Base-by-base conservation (phyloP, 2,888 invertebrate genomes). In the Drosophila rubida region DNA sequence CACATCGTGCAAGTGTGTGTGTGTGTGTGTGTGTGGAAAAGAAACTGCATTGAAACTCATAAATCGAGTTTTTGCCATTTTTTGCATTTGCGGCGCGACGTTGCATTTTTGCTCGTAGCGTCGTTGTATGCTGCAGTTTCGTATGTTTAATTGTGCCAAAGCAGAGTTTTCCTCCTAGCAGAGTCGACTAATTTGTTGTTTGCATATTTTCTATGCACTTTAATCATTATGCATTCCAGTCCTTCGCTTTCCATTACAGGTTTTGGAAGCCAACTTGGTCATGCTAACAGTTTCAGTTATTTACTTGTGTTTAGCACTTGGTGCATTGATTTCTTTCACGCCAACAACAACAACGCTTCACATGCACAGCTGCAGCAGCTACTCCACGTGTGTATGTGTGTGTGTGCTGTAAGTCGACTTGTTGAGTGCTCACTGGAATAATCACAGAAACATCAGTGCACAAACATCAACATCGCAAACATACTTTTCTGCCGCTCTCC, bases 161-260 rank as follows among this genome's bases (percentile, higher is more conserved):
- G 48, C 58, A 25, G 58, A 68, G 69, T 78, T 72, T 75, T 68
- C 66, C 69, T 66, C 64, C 69, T n/a, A n/a, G n/a, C n/a, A n/a
- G 71, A 22, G 30, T 54, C 54, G 30, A 77, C 68, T 74, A 69
- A 68, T 71, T 79, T 19, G 19, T 77, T 73, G 50, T 69, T 62
- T 62, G 58, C 68, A 41, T 45, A 67, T 78, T 68, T 78, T 73
- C 63, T 60, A 64, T 62, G 66, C 62, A 70, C 76, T 72, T 75
- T 11, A 81, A 83, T 81, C 83, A 87, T 85, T 87, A 74, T 70
- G 80, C 82, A 82, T 88, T 44, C 75, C 80, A 86, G 75, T 73
- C 68, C 71, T 79, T 82, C 75, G 86, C 88, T 86, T 88, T 85
- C 78, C 54, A 54, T 30, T 39, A 42, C 50, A 42, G 25, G 44